phyloP scores from a whole-genome alignment of 2,113 vertebrate species.

The Nanorana parkeri region DNA sequence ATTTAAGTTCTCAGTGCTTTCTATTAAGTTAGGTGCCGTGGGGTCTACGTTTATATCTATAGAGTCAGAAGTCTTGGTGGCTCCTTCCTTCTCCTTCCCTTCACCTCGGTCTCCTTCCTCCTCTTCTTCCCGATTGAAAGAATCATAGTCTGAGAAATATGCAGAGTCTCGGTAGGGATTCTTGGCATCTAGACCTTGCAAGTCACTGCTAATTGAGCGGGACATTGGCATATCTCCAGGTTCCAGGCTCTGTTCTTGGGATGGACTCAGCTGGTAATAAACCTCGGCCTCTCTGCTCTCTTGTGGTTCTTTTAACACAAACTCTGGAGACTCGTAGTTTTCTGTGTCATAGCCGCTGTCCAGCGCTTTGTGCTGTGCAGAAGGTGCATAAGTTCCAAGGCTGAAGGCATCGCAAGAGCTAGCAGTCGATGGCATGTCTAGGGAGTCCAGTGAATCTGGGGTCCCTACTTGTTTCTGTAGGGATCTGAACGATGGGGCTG shows the following conservation, averaged over 20 bases:
- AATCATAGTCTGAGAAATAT: conserved; percentile 93
- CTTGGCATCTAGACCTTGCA: conserved; percentile 75
- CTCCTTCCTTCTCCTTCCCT: background rate
- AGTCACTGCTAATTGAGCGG: conserved; percentile 66
- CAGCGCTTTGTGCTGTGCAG: conserved; percentile 82
- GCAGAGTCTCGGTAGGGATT: conserved; percentile 92
- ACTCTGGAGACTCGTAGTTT: conserved; percentile 94
- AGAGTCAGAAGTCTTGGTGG: background rate
- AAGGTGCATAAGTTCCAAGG: conserved; percentile 69
- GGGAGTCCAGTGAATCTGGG: conserved; percentile 85
- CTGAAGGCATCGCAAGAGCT: conserved; percentile 83
- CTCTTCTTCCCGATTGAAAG: conserved; percentile 75
- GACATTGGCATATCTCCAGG: conserved; percentile 61
- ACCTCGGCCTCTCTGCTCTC: conserved; percentile 74
- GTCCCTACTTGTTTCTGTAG: conserved; percentile 87
- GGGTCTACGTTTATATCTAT: background rate
- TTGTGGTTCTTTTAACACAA: conserved; percentile 86
- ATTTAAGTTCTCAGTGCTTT: conserved; percentile 1
- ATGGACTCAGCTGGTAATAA: conserved; percentile 66
- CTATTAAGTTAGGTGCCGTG: background rate
- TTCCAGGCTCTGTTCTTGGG: conserved; percentile 67
- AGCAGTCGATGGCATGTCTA: conserved; percentile 81
- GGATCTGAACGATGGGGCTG: conserved; percentile 70
- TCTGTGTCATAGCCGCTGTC: conserved; percentile 98
- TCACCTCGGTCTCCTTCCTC: background rate